Evolutionary conservation across 2,113 vertebrate species (phyloP).

Genomic region (Coturnix japonica): DNA sequence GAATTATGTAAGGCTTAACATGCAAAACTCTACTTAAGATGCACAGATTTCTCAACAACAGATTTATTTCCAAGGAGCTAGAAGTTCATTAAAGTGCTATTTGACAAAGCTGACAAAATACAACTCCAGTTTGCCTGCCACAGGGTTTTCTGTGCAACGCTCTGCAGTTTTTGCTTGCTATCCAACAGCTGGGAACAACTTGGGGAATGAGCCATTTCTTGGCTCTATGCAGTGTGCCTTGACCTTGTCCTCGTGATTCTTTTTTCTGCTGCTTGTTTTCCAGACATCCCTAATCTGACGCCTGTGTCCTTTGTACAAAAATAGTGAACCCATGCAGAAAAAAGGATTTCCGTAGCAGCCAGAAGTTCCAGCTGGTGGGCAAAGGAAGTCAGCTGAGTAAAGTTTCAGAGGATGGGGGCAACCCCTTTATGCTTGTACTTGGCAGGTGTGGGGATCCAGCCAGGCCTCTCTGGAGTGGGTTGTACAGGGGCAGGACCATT

Average conservation of each 20-base stretch:
- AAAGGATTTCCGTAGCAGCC: not conserved
- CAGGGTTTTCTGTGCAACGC: not conserved
- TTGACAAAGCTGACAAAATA: not conserved
- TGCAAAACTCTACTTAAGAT: not conserved
- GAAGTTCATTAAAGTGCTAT: not conserved
- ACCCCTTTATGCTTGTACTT: not conserved
- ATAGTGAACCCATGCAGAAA: not conserved
- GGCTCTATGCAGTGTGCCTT: not conserved
- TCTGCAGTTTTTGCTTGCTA: not conserved
- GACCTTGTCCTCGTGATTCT: constrained; percentile 12
- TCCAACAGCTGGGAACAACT: not conserved
- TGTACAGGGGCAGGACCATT: not conserved
- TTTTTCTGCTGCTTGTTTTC: not conserved
- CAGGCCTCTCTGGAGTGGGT: not conserved
- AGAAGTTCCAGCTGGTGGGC: not conserved
- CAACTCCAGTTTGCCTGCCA: not conserved
- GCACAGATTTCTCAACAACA: not conserved
- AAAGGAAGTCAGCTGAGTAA: not conserved
- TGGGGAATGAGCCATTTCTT: not conserved
- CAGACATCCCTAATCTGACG: not conserved
- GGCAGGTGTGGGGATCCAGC: not conserved
- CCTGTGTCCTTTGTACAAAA: not conserved
- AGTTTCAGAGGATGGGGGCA: not conserved
- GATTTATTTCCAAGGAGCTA: not conserved
- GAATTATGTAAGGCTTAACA: not conserved